These are phyloP conservation scores for Epinephelus fuscoguttatus DNA, from an alignment of 2,113 vertebrate species.

Conservation along the genomic window DNA sequence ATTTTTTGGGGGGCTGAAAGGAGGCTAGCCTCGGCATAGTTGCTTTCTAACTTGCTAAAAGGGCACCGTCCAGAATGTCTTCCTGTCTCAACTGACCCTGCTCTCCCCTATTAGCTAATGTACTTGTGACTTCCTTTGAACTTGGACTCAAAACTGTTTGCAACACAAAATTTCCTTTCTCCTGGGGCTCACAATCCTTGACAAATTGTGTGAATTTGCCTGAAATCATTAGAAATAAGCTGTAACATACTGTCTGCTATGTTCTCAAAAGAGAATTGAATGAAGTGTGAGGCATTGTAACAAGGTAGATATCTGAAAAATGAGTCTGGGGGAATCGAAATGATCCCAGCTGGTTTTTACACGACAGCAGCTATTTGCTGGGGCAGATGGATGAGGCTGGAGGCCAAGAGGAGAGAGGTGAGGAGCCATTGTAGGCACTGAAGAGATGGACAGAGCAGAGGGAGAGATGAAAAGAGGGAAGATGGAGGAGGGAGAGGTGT, in stretches of 20 bases:
- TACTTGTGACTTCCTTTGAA: neutral
- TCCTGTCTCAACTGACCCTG: too few species aligned
- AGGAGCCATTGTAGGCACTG: constrained; percentile 40
- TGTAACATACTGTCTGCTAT: neutral
- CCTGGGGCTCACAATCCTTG: neutral
- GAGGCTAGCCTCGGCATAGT: too few species aligned
- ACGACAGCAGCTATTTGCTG: constrained; percentile 38
- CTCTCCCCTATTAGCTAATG: too few species aligned
- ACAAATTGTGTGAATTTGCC: neutral
- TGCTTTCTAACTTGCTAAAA: too few species aligned
- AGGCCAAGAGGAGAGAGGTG: constrained; percentile 53
- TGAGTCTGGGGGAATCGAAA: constrained; percentile 3
- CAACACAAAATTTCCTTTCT: neutral
- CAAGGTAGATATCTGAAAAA: neutral
- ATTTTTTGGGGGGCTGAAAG: too few species aligned
- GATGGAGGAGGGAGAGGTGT: constrained; percentile 58
- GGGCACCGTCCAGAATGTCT: too few species aligned
- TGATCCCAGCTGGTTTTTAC: constrained; percentile 38
- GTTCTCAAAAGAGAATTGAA: neutral
- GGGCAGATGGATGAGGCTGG: constrained; percentile 52
- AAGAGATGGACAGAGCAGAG: constrained; percentile 41
- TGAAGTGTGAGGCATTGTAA: constrained; percentile 7
- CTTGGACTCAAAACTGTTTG: neutral
- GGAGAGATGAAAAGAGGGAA: constrained; percentile 45
- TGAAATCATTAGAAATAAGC: neutral